A percentile compares a stretch with the other conserved stretches of the same genome.
phyloP scores from a whole-genome alignment of 2,113 vertebrate genomes.

The Perca flavescens region DNA sequence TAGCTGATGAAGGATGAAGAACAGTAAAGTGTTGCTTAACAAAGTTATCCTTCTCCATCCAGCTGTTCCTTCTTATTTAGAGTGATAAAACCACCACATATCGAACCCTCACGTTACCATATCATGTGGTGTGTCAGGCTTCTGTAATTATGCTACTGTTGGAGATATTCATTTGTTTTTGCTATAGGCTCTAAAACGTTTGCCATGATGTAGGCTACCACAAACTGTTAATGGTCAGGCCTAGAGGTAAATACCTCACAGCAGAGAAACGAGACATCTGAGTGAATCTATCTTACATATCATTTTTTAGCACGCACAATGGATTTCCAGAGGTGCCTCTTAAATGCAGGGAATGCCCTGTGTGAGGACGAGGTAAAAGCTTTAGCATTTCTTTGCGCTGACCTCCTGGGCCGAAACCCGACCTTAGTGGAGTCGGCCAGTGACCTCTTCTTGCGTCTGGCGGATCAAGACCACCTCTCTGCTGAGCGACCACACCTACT shows the following conservation, averaged over 20 bases:
- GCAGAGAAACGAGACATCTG: not conserved
- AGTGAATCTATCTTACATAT: not conserved
- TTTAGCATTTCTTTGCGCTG: constrained; percentile 78
- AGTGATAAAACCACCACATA: too few species aligned
- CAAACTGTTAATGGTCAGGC: not conserved
- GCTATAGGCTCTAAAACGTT: not conserved
- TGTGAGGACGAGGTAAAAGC: constrained; percentile 52
- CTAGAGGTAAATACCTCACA: not conserved
- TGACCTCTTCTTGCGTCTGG: constrained; percentile 73
- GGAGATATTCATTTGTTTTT: not conserved
- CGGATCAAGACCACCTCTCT: constrained; percentile 57
- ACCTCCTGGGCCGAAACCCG: constrained; percentile 61
- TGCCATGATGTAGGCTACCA: too few species aligned
- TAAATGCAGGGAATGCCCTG: constrained; percentile 55
- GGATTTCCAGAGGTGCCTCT: constrained; percentile 73
- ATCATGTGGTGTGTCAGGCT: not conserved
- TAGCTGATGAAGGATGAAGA: too few species aligned
- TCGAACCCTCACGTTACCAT: too few species aligned
- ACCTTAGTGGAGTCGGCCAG: constrained; percentile 37
- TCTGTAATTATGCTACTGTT: not conserved
- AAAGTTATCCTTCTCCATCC: too few species aligned
- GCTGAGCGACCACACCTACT: constrained; percentile 64
- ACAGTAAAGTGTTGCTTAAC: too few species aligned
- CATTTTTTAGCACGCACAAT: constrained; percentile 38
- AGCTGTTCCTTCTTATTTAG: too few species aligned